Evolutionary conservation across 2,888 invertebrate genomes (phyloP), one percentile per base, ranked within the genome.

Genomic region (Drosophila anomelani): DNA sequence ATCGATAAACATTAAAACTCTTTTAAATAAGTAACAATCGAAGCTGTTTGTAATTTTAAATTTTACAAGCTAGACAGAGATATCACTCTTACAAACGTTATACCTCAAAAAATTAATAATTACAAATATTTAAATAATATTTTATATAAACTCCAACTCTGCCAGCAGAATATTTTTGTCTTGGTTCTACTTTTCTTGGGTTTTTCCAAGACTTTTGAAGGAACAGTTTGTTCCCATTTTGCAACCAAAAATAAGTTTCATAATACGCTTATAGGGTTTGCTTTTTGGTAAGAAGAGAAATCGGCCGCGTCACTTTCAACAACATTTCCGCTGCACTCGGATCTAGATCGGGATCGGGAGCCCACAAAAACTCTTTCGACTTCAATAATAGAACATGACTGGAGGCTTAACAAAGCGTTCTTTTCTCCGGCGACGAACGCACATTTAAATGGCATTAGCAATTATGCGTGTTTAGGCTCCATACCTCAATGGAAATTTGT

Each of bases 401-500:
- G 59, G 66, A 4, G 73, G 43, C 47, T 44, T 23, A 64, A 73
- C 57, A 61, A 57, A 51, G 59, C 46, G 49, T 51, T 61, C 72
- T 72, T 66, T 39, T 67, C 26, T 10, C 20, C 20, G 34, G 13
- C 8, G 5, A 34, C 8, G 26, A 26, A 62, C 54, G 66, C 74
- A 75, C 85, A 88, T 85, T 86, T 86, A 86, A 85, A 86, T 88
- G 78, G 88, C 81, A 80, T 88, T 83, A 79, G 77, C 76, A 81
- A 83, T 81, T 87, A 79, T 86, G 73, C 62, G 77, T 76, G 70
- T 80, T 85, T 80, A 80, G 80, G 72, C 47, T 70, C 72, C 57
- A 70, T 66, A 74, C 58, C 84, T 84, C 80, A 84, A 85, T 85
- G 85, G 74, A 88, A 84, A 88, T 81, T 83, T 84, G 80, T 83